These are phyloP conservation scores for Diplosoma virens DNA, from an alignment of 23 tunicate genomes.

Conservation along the genomic window DNA sequence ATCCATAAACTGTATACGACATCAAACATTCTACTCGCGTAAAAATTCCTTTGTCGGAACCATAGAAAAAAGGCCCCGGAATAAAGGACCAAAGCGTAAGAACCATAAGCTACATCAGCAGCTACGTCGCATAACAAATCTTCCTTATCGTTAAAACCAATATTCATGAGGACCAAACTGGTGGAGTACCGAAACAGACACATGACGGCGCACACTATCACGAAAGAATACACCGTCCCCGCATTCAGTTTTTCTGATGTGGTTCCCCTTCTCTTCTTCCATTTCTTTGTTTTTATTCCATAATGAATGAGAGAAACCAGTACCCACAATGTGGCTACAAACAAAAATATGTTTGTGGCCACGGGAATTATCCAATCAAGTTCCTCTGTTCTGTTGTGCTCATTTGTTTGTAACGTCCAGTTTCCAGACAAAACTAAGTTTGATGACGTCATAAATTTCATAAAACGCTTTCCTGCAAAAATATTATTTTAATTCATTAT, in stretches of 20 bases:
- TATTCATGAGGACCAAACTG: constrained; percentile 23
- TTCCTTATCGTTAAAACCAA: background rate
- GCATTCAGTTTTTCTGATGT: background rate
- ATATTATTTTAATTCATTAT: no score
- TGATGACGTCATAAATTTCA: no score
- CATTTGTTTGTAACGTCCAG: no score
- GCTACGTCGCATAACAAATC: constrained; percentile 31
- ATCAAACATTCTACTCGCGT: constrained; percentile 39
- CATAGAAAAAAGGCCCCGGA: constrained; percentile 36
- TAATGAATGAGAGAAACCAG: constrained; percentile 15
- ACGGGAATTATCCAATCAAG: constrained; percentile 35
- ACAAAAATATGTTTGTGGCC: background rate
- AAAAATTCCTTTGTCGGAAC: constrained; percentile 56
- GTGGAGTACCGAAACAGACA: constrained; percentile 10
- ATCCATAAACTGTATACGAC: constrained; percentile 3
- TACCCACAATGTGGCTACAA: constrained; percentile 16
- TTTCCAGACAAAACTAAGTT: no score
- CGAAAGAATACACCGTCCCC: constrained; percentile 13
- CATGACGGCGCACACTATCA: constrained; percentile 27
- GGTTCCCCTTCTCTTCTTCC: background rate
- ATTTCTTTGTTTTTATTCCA: constrained; percentile 27
- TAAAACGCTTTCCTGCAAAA: no score
- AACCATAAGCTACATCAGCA: constrained; percentile 26
- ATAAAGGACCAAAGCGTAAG: constrained; percentile 23
- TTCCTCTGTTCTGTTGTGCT: no score